Evolutionary conservation across 2,113 vertebrate genomes (phyloP).

Genomic region (Telmatochromis sp.): DNA sequence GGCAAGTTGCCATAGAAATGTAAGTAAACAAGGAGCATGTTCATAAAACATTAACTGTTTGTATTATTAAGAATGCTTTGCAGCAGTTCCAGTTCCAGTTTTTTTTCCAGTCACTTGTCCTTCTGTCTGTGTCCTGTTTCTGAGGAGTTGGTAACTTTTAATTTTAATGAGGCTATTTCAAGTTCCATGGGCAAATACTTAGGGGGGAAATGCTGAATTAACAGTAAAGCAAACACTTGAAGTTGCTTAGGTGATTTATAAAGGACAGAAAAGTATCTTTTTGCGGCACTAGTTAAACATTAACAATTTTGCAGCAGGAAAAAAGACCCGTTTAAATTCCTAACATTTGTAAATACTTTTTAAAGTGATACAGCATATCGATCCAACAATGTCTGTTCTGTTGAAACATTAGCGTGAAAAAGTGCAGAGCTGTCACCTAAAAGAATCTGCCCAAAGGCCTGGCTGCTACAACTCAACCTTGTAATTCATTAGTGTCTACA

Average conservation of each 20-base stretch:
- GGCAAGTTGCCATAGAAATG: constrained; percentile 3
- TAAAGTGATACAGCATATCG: not conserved
- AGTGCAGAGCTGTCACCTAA: not conserved
- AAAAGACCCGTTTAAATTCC: constrained; percentile 28
- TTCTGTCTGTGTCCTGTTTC: not conserved
- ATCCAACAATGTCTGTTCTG: not conserved
- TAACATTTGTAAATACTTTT: not conserved
- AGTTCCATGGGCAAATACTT: constrained; percentile 17
- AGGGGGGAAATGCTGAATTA: not conserved
- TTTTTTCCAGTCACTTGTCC: not conserved
- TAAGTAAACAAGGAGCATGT: not conserved
- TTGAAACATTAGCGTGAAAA: constrained; percentile 1
- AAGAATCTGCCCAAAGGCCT: not conserved
- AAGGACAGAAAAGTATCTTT: constrained; percentile 26
- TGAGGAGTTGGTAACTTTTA: constrained; percentile 35
- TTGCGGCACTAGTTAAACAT: constrained; percentile 40
- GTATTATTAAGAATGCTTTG: not conserved
- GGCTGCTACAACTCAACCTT: not conserved
- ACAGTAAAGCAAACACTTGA: constrained; percentile 14
- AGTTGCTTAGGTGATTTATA: constrained; percentile 23
- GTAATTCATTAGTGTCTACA: not conserved
- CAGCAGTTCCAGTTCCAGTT: not conserved
- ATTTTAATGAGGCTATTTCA: constrained; percentile 29
- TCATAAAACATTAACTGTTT: not conserved
- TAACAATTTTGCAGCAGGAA: constrained; percentile 12